These are phyloP conservation scores for Oreochromis mossambicus DNA, from an alignment of 2,797 vertebrate genomes.

Conservation along the genomic window DNA sequence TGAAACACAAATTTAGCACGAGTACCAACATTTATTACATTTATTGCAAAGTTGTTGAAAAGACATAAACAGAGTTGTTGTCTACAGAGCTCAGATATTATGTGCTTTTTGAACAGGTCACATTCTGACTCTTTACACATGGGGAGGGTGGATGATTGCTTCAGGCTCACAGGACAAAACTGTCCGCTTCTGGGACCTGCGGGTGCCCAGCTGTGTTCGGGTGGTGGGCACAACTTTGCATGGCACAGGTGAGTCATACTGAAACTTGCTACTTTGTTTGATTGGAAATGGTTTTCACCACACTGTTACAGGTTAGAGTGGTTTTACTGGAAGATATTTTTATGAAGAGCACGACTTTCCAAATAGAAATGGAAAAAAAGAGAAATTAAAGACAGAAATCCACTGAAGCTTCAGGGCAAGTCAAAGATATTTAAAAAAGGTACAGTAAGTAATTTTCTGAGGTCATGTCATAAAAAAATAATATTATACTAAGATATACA, in stretches of 20 bases:
- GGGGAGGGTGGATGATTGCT: conserved; percentile 98
- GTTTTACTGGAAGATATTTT: not conserved
- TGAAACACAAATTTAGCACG: not conserved
- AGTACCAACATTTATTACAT: not conserved
- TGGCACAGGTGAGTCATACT: conserved; percentile 82
- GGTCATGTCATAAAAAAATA: not conserved
- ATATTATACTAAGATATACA: accelerated
- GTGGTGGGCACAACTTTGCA: conserved; percentile 93
- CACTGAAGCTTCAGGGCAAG: not conserved
- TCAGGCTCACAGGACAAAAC: conserved; percentile 98
- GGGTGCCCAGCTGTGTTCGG: conserved; percentile 94
- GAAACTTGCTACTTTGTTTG: not conserved
- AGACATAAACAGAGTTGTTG: not conserved
- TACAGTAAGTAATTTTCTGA: not conserved
- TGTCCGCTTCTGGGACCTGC: conserved; percentile 96
- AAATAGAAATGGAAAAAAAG: not conserved
- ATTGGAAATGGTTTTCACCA: not conserved
- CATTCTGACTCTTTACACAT: conserved; percentile 94
- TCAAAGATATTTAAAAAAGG: not conserved
- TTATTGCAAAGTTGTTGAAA: not conserved
- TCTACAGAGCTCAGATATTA: not conserved
- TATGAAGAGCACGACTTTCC: not conserved
- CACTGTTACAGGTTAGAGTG: not conserved
- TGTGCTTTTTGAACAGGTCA: conserved; percentile 78
- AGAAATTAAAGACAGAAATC: not conserved